Conservation (phyloP, 2,113 vertebrate species). For the Quiscalus mexicanus region DNA sequence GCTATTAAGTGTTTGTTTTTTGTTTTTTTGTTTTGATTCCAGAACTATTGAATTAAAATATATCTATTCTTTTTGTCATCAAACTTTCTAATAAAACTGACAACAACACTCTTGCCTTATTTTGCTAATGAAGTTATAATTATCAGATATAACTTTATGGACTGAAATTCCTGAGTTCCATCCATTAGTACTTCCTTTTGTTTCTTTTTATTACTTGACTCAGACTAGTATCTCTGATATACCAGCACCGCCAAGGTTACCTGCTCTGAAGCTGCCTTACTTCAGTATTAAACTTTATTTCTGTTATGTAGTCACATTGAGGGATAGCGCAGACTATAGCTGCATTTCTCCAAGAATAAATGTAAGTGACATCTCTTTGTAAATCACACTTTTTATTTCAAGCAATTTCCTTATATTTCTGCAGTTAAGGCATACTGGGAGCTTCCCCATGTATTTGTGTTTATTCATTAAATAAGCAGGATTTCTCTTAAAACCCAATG, state of each 20-base stretch:
- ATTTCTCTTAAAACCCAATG: not conserved
- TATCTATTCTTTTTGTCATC: not conserved
- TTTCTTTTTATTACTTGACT: not conserved
- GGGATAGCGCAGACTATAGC: constrained; percentile 21
- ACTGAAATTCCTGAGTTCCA: not conserved
- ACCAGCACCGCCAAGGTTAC: not conserved
- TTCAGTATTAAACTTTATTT: constrained; percentile 20
- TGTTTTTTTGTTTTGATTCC: not conserved
- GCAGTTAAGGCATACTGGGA: constrained; percentile 69
- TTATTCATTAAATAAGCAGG: not conserved
- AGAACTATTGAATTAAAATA: not conserved
- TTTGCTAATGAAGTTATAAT: not conserved
- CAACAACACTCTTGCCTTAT: not conserved
- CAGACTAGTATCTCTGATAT: not conserved
- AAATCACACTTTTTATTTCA: constrained; percentile 70
- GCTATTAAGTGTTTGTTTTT: too few relatives aligned
- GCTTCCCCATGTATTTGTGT: not conserved
- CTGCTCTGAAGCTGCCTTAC: not conserved
- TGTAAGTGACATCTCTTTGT: constrained; percentile 27
- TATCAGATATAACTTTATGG: not conserved
- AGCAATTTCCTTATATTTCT: constrained; percentile 60
- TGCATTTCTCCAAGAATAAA: not conserved
- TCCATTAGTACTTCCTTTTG: not conserved
- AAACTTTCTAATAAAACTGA: not conserved
- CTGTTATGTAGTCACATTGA: constrained; percentile 36